Conservation (phyloP, 2,797 vertebrate species). For the Buphagus erythrorhynchus region DNA sequence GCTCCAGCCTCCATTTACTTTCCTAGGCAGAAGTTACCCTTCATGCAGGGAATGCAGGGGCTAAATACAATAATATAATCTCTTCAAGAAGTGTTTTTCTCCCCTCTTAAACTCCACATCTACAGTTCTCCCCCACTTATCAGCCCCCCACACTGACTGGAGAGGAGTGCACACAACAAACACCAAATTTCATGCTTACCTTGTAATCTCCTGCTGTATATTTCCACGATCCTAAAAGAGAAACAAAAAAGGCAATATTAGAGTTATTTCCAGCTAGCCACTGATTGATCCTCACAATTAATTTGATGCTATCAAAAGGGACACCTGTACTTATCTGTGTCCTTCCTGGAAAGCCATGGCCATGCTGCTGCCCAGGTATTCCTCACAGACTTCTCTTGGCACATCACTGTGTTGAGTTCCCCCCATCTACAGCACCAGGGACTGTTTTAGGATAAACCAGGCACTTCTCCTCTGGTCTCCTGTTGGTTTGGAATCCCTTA, state of each 20-base stretch:
- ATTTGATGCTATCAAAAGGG: not conserved
- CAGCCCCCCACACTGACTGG: not conserved
- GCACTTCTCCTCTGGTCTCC: not conserved
- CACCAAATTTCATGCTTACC: slow-evolving; percentile 72
- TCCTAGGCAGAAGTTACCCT: not conserved
- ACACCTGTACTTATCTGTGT: fast-evolving
- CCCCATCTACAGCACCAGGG: not conserved
- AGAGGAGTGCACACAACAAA: not conserved
- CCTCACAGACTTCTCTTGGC: not conserved
- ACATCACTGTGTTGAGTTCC: not conserved
- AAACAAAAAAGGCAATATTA: not conserved
- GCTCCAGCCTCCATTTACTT: not conserved
- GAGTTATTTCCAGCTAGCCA: not conserved
- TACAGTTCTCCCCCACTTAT: fast-evolving
- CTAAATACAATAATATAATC: not conserved
- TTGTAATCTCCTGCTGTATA: slow-evolving; percentile 96
- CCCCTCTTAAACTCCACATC: not conserved
- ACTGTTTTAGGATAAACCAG: not conserved
- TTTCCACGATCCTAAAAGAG: slow-evolving; percentile 92
- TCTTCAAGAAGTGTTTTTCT: not conserved
- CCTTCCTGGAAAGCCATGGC: not conserved
- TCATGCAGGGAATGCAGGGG: not conserved
- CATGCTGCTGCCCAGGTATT: not conserved
- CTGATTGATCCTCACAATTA: not conserved
- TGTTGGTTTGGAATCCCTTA: not conserved